These are phyloP conservation scores for Python bivittatus DNA, from an alignment of 2,113 vertebrate genomes.

Conservation along the genomic window DNA sequence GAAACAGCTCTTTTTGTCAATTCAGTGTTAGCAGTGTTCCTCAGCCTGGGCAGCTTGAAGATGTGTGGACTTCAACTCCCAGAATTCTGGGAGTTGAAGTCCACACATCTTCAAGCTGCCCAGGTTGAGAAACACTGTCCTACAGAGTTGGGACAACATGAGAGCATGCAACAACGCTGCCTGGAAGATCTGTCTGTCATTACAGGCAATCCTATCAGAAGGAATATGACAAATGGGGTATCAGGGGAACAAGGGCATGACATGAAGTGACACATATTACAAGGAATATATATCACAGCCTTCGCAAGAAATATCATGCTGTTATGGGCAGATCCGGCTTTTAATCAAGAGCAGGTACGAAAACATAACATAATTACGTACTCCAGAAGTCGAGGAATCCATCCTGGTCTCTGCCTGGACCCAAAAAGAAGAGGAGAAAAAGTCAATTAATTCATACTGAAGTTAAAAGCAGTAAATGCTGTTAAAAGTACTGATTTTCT, in stretches of 20 bases:
- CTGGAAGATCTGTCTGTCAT: background rate
- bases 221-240: background rate
- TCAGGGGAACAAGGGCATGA: background rate
- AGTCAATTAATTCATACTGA: background rate
- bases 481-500: conserved; percentile 9
- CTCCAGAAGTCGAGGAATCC: conserved; percentile 45
- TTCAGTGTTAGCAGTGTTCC: no score
- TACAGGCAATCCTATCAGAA: background rate
- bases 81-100: no score
- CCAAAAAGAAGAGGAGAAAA: conserved; percentile 3
- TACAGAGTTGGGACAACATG: no score
- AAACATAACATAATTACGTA: background rate
- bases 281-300: background rate
- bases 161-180: background rate
- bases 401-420: conserved; percentile 25
- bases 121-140: no score
- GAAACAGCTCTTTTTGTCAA: no score
- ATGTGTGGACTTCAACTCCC: no score
- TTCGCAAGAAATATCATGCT: background rate
- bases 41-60: no score
- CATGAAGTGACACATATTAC: background rate
- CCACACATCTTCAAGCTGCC: no score
- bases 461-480: background rate
- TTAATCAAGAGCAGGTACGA: background rate
- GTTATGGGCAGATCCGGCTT: background rate